Evolutionary conservation across 2,888 invertebrate genomes (phyloP).

Genomic region (Heliconius hortense): DNA sequence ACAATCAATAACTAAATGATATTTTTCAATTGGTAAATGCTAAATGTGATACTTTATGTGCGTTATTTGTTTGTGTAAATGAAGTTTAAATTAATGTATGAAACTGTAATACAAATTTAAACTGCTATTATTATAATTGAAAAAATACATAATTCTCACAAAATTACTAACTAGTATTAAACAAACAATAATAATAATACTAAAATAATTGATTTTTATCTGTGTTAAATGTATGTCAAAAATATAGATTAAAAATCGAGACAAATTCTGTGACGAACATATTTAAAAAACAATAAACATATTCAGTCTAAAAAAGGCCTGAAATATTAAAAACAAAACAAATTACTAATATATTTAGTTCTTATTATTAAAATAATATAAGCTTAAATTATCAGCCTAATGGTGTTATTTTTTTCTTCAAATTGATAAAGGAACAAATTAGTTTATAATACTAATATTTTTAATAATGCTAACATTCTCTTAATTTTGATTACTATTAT

Average conservation of each 20-base stretch:
- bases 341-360: slow-evolving; percentile 15
- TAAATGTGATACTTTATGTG: slow-evolving; percentile 8
- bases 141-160: slow-evolving; percentile 4
- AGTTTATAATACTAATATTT: slow-evolving; percentile 4
- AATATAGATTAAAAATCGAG: slow-evolving; percentile 11
- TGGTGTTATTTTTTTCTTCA: slow-evolving; percentile 2
- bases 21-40: not conserved
- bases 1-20: not conserved
- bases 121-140: not conserved
- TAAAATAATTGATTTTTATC: not conserved
- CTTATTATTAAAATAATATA: slow-evolving; percentile 20
- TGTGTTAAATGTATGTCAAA: slow-evolving; percentile 2
- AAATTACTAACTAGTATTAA: slow-evolving; percentile 7
- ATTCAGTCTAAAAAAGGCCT: not conserved
- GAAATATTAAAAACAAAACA: not conserved
- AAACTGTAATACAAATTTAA: not conserved
- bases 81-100: not conserved
- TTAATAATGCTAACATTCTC: not conserved
- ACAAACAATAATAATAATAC: not conserved
- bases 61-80: slow-evolving; percentile 8
- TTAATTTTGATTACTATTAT: not conserved
- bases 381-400: slow-evolving; percentile 35
- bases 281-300: not conserved
- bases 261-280: slow-evolving; percentile 3
- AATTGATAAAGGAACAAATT: not conserved